A percentile compares a stretch with the other conserved stretches of the same genome.
Conservation (phyloP, 2,797 vertebrate genomes). For the Poeciliopsis turneri region DNA sequence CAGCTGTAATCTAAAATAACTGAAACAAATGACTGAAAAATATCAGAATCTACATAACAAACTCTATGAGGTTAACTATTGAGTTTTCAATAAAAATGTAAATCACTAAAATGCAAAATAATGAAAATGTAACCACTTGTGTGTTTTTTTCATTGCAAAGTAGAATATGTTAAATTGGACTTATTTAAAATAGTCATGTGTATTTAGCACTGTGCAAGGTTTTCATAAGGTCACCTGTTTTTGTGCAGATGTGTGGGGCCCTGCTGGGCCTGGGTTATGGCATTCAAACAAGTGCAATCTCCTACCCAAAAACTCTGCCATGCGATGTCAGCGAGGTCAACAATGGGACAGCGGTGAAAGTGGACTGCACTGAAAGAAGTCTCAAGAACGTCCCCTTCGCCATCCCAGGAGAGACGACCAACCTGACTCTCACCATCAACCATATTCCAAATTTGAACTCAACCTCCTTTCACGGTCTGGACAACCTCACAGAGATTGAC, state of each 20-base stretch:
- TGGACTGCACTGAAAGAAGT: slow-evolving; percentile 87
- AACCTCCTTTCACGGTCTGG: slow-evolving; percentile 82
- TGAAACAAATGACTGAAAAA: background rate
- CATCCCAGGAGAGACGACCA: slow-evolving; percentile 89
- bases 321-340: slow-evolving; percentile 82
- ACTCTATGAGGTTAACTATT: background rate
- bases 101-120: background rate
- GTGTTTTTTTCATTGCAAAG: background rate
- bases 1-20: background rate
- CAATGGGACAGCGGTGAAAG: slow-evolving; percentile 73
- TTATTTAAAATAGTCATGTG: background rate
- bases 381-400: slow-evolving; percentile 82
- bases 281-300: slow-evolving; percentile 60
- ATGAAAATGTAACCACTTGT: background rate
- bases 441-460: slow-evolving; percentile 84
- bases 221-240: slow-evolving; percentile 49
- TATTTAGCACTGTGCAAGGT: slow-evolving; percentile 8
- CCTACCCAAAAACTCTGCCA: slow-evolving; percentile 91
- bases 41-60: background rate
- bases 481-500: slow-evolving; percentile 90
- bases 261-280: slow-evolving; percentile 52
- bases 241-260: slow-evolving; percentile 53
- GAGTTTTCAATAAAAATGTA: background rate
- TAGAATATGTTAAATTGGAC: background rate
- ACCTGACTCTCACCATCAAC: slow-evolving; percentile 94